Percentiles rank a stretch among this genome's conserved stretches.
Conservation (phyloP, 2,797 vertebrate genomes). For the Sebastes iracundus region DNA sequence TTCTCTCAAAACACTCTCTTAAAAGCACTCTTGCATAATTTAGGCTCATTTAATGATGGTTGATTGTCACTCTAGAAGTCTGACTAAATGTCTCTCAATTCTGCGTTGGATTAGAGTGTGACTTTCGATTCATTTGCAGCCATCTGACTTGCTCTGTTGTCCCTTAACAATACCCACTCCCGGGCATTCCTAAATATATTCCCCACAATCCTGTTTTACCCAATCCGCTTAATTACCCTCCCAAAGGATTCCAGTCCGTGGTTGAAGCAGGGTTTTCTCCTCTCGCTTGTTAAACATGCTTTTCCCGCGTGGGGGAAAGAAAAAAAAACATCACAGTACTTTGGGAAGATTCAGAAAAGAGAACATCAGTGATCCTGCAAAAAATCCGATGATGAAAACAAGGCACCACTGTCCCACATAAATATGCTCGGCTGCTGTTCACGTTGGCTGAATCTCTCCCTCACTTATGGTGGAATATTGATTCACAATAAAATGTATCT, state of each 20-base stretch:
- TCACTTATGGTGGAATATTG: conserved; percentile 20
- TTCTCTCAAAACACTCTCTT: conserved; percentile 35
- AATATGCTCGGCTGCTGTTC: conserved; percentile 3
- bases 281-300: conserved; percentile 19
- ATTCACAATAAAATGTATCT: conserved; percentile 17
- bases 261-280: conserved; percentile 42
- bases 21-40: conserved; percentile 42
- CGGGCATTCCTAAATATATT: conserved; percentile 41
- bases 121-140: conserved; percentile 29
- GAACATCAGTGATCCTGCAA: conserved; percentile 23
- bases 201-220: conserved; percentile 41
- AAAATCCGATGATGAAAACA: conserved; percentile 12
- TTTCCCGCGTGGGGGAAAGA: neutral
- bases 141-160: conserved; percentile 19
- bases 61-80: conserved; percentile 34
- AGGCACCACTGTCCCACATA: neutral
- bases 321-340: neutral
- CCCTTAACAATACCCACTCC: neutral
- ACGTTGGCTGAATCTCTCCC: neutral
- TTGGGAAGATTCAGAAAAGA: neutral
- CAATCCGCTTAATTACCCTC: conserved; percentile 51
- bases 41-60: conserved; percentile 18
- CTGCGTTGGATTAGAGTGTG: neutral
- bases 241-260: conserved; percentile 39
- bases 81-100: conserved; percentile 30